Conservation (phyloP, 1,140 invertebrate species). For the Uloborus diversus region DNA sequence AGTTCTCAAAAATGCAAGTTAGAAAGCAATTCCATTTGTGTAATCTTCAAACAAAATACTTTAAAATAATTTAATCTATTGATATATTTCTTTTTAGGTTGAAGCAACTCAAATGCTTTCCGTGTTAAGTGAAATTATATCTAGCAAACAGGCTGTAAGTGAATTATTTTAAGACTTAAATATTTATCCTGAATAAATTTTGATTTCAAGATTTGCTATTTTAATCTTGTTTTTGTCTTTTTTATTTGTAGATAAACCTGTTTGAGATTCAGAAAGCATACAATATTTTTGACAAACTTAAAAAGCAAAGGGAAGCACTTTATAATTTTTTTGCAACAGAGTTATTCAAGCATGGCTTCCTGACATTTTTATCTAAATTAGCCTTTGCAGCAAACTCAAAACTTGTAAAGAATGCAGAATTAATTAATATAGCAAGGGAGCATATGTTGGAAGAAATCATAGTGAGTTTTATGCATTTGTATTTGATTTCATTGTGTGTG, state of each 20-base stretch:
- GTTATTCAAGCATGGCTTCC: neutral
- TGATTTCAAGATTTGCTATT: neutral
- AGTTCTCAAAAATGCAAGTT: too few relatives aligned
- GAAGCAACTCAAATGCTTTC: conserved; percentile 31
- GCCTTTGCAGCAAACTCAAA: conserved; percentile 21
- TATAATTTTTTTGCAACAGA: neutral
- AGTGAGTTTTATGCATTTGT: too few relatives aligned
- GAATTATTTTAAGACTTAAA: neutral
- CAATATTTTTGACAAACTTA: conserved; percentile 19
- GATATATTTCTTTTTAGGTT: neutral
- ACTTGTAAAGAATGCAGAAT: conserved; percentile 19
- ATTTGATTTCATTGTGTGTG: too few relatives aligned
- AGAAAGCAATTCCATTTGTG: too few relatives aligned
- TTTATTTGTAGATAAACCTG: conserved; percentile 23
- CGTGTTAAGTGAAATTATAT: conserved; percentile 31
- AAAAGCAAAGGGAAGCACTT: neutral
- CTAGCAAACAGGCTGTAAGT: conserved; percentile 13
- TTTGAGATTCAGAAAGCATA: conserved; percentile 42
- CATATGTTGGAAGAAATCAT: conserved; percentile 13
- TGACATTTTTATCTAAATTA: conserved; percentile 26
- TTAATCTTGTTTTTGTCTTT: neutral
- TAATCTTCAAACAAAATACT: too few relatives aligned
- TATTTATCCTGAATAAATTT: neutral
- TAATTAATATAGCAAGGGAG: conserved; percentile 24
- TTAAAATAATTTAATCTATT: neutral